These are phyloP conservation scores for Rhinogobio ventralis DNA, from an alignment of 2,797 vertebrate species.

Conservation along the genomic window DNA sequence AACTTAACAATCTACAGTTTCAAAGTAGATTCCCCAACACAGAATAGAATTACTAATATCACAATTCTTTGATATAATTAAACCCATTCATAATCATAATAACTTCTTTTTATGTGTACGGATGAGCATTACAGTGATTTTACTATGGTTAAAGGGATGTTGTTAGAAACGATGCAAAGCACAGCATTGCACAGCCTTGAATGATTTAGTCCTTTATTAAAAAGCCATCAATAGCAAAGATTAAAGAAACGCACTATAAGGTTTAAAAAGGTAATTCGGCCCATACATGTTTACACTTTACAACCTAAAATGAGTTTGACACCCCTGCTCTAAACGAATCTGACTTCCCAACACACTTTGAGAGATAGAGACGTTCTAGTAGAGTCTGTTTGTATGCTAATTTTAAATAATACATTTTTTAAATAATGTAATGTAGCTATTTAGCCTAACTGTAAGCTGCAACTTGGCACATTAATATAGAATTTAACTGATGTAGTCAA, in stretches of 20 bases:
- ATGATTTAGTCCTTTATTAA: neutral
- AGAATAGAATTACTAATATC: constrained; percentile 13
- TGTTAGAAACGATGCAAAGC: neutral
- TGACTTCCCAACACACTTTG: too few species aligned
- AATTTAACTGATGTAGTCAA: neutral
- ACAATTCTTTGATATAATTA: constrained; percentile 31
- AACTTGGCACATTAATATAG: neutral
- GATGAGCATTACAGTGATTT: neutral
- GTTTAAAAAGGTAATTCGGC: too few species aligned
- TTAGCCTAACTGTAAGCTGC: constrained; percentile 2
- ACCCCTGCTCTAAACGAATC: too few species aligned
- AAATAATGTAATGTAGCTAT: neutral
- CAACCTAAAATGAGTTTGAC: too few species aligned
- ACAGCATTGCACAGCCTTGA: neutral
- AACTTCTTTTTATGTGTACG: neutral
- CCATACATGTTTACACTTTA: too few species aligned
- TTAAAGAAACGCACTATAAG: neutral
- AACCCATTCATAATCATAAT: neutral
- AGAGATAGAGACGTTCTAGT: too few species aligned
- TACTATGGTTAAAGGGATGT: neutral
- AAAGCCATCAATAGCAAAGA: neutral
- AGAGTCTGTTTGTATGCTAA: too few species aligned
- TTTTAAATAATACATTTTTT: constrained; percentile 2
- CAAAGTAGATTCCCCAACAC: constrained; percentile 7
- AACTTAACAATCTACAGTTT: constrained; percentile 22